Percentiles rank a stretch among this genome's conserved stretches.
These are phyloP conservation scores for Ophion costatus DNA, from an alignment of 2,888 invertebrate genomes.

Conservation along the genomic window DNA sequence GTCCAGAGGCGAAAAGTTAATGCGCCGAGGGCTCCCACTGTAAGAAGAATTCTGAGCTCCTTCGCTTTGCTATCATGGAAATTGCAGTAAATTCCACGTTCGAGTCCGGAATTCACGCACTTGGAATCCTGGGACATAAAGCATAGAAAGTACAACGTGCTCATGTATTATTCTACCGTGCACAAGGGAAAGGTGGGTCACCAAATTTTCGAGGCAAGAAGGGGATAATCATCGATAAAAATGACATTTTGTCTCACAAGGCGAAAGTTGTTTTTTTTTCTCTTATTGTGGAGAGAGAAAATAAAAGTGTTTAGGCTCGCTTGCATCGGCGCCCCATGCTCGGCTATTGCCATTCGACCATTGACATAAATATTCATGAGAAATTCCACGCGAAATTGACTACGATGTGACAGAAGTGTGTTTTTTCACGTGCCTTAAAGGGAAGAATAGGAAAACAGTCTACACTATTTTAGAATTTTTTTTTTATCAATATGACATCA, in stretches of 20 bases:
- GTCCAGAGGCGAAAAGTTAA: neutral
- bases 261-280: constrained; percentile 6
- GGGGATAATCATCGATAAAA: constrained; percentile 7
- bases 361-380: neutral
- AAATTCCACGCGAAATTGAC: neutral
- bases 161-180: constrained; percentile 18
- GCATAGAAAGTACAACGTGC: constrained; percentile 10
- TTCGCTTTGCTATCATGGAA: neutral
- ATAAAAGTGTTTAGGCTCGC: constrained; percentile 11
- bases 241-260: neutral
- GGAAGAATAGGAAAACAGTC: neutral
- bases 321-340: constrained; percentile 42
- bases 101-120: constrained; percentile 1
- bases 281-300: constrained; percentile 4
- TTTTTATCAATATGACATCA: no score
- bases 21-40: neutral
- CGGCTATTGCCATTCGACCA: neutral
- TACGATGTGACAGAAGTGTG: neutral
- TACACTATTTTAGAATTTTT: neutral
- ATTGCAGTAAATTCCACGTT: neutral
- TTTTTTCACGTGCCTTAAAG: neutral
- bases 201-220: neutral
- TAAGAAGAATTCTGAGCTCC: neutral
- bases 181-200: constrained; percentile 3
- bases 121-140: neutral